Evolutionary conservation across 2,888 invertebrate species (phyloP), one percentile per base, ranked within the genome.

Genomic region (Saturnia japonica): DNA sequence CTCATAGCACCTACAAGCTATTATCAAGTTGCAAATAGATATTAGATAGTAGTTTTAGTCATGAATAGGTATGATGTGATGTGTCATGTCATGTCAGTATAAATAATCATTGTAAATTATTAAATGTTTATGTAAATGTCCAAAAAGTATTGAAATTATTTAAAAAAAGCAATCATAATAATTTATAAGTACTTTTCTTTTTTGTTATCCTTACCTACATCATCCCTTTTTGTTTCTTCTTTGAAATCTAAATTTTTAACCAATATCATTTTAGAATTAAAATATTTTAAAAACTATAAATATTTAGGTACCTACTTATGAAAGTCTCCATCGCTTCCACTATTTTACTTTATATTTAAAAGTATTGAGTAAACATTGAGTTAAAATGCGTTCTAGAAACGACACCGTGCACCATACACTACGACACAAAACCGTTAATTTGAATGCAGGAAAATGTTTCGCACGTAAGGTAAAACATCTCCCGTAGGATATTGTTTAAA

Each of bases 81-180:
- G 89, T 91, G 88, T 91, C 92, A 91, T 90, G 90, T 93, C 93
- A 93, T 93, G 91, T 93, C 92, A 91, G 86, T 93, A 93, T 93
- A 93, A 93, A 93, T 93, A 92, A 91, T 93, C 94, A 92, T 89
- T 94, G 94, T 94, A 94, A 93, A 94, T 94, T 94, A 94, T 93
- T 94, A 94, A 94, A 94, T 94, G 94, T 94, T 94, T 93, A 94
- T 94, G 94, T 94, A 94, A 93, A 94, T 93, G 93, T 93, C 93
- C 94, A 93, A 93, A 93, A 93, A 94, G 94, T 94, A 94, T 94
- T 94, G 92, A 94, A 93, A 93, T 93, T 94, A 93, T 93, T 94
- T 94, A 93, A 93, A 94, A 90, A 90, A 91, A 91, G 82, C 88
- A 87, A 93, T 91, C 90, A 91, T 91, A 93, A 88, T 88, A 89